Evolutionary conservation across 1,140 invertebrate genomes (phyloP).

Genomic region (Leptinotarsa lineolata): DNA sequence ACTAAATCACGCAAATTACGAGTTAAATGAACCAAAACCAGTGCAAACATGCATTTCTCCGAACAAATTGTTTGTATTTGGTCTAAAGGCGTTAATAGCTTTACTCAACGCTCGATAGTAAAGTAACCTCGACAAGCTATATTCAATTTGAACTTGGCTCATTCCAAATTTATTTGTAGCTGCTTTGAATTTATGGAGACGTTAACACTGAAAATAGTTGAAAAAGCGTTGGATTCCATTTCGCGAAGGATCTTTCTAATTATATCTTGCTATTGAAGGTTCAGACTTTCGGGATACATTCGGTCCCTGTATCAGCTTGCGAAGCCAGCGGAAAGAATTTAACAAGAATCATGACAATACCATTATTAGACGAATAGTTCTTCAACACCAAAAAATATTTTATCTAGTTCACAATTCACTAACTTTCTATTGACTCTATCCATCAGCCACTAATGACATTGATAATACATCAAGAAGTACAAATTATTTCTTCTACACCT

Average conservation of each 20-base stretch:
- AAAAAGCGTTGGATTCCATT: not conserved
- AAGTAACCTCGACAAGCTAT: not conserved
- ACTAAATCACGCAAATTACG: not conserved
- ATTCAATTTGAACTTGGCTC: conserved; percentile 3
- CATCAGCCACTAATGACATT: too few relatives aligned
- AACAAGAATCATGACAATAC: too few relatives aligned
- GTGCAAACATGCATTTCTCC: not conserved
- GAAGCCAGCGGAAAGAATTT: too few relatives aligned
- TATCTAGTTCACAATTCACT: too few relatives aligned
- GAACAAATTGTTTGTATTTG: conserved; percentile 6
- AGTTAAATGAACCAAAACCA: not conserved
- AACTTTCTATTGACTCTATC: too few relatives aligned
- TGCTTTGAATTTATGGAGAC: conserved; percentile 4
- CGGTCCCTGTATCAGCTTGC: not conserved
- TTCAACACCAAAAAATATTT: too few relatives aligned
- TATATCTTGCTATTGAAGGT: not conserved
- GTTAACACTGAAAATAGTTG: not conserved
- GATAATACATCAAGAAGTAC: too few relatives aligned
- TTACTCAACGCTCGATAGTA: not conserved
- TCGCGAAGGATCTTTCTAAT: not conserved
- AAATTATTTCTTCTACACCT: too few relatives aligned
- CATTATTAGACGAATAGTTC: too few relatives aligned
- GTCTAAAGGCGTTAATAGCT: not conserved
- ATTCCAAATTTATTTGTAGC: conserved; percentile 5
- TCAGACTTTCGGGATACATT: not conserved